A percentile compares a stretch with the other conserved stretches of the same genome.
Evolutionary conservation across 2,113 vertebrate species (phyloP).

Genomic region (Piaya cayana): DNA sequence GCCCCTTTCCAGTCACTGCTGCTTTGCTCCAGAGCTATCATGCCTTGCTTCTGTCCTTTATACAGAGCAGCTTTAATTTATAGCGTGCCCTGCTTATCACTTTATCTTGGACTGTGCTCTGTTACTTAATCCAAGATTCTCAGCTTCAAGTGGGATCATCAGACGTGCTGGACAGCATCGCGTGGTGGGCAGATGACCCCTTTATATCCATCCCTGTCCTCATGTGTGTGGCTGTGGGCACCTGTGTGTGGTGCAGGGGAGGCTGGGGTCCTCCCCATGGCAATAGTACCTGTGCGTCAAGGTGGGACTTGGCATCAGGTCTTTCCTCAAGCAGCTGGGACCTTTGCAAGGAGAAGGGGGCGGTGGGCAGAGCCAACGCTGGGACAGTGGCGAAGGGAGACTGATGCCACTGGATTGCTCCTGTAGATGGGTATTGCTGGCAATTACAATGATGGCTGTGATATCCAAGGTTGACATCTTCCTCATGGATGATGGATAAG

Average conservation of each 20-base stretch:
- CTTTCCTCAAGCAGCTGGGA: not conserved
- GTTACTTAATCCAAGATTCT: not conserved
- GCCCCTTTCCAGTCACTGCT: not conserved
- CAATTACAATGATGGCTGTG: slow-evolving; percentile 47
- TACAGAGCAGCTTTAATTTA: not conserved
- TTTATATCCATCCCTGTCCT: accelerated
- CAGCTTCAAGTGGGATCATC: accelerated
- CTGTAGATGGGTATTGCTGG: not conserved
- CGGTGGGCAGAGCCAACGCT: not conserved
- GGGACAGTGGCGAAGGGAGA: no score
- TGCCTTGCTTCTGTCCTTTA: not conserved
- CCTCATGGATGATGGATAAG: slow-evolving; percentile 50
- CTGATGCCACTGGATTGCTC: not conserved
- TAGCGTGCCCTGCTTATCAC: accelerated
- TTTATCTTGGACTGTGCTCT: not conserved
- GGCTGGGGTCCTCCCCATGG: accelerated
- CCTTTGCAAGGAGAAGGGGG: not conserved
- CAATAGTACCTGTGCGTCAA: no score
- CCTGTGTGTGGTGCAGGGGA: accelerated
- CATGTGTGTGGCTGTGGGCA: no score
- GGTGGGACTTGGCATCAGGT: not conserved
- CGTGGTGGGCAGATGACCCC: accelerated
- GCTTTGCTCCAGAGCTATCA: not conserved
- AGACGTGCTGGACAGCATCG: not conserved
- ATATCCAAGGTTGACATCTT: slow-evolving; percentile 35